Evolutionary conservation across 2,113 vertebrate species (phyloP), one percentile per base, ranked within the genome.

Genomic region (Polyodon spathula): DNA sequence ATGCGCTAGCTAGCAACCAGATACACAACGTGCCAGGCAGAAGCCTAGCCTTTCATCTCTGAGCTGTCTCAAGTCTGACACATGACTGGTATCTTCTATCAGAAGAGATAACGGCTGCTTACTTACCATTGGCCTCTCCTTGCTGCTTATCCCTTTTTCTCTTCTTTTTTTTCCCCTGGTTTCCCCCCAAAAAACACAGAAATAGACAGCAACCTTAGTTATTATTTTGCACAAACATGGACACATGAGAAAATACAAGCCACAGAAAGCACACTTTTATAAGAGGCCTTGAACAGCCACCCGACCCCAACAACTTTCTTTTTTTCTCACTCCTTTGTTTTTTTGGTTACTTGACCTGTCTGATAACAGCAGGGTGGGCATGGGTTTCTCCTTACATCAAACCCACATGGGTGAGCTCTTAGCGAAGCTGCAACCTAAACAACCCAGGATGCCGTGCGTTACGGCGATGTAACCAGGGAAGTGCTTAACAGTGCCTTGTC

Each of bases 131-230:
- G 85, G 93, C 93, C 87, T 99, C 96, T 85, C 93, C 95, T 61
- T 91, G 92, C 86, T 99, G 96, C 88, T 99, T 99, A 82, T 99
- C 96, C 92, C 95, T 95, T 97, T 98, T 99, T 89, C 96, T 97
- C 92, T 99, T 99, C 91, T 99, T 99, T 90, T 97, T 97, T 88
- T 99, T 99, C 73, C 96, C 96, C 96, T 99, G 71, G 76, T 86
- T 86, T 86, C 77, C 81, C 78, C 69, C 73, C 65, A 10, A 66
- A 81, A 76, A 58, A 81, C n/a, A 80, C 78, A 71, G 72, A 66
- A 75, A 77, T 64, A 69, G 54, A 58, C 41, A 73, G 69, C 63
- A 71, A 71, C 69, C 69, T 69, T 73, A 73, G 71, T 76, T 73
- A 76, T 76, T 76, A 73, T 76, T 71, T 63, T 66, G 71, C 65